Conservation (phyloP, 2,113 vertebrate genomes). For the Mesocricetus auratus region DNA sequence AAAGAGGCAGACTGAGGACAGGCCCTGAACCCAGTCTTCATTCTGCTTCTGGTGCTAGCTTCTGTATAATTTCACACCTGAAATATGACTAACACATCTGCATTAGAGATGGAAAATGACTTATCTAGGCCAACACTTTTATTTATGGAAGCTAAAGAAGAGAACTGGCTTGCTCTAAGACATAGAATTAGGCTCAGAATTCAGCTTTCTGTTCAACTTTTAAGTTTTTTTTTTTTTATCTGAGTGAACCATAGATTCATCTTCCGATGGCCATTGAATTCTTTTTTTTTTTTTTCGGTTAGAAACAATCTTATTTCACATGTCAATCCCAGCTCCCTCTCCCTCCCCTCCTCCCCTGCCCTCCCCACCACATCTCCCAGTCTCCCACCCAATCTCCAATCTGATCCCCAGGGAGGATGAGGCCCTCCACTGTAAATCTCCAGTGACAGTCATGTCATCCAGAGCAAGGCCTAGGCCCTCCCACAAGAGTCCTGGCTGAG, state of each 20-base stretch:
- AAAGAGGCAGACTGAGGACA: not conserved
- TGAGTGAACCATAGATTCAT: not conserved
- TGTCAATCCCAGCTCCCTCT: too few species aligned
- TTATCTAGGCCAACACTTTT: not conserved
- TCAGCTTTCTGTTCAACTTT: not conserved
- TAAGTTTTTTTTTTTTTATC: not conserved
- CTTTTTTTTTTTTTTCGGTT: too few species aligned
- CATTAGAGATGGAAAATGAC: constrained; percentile 40
- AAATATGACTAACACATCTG: not conserved
- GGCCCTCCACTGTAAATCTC: too few species aligned
- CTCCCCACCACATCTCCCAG: too few species aligned
- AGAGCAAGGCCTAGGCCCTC: too few species aligned
- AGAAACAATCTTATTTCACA: too few species aligned
- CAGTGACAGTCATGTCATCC: too few species aligned
- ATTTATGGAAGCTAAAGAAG: not conserved
- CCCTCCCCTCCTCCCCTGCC: too few species aligned
- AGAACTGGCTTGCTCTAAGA: not conserved
- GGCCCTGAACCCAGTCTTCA: not conserved
- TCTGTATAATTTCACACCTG: not conserved
- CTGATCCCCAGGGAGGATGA: too few species aligned
- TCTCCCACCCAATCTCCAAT: too few species aligned
- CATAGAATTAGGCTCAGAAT: not conserved
- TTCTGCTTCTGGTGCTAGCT: not conserved
- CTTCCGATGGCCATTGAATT: not conserved
- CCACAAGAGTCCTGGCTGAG: too few species aligned